Evolutionary conservation across 2,888 invertebrate species (phyloP).

Genomic region (Lepas anatifera): DNA sequence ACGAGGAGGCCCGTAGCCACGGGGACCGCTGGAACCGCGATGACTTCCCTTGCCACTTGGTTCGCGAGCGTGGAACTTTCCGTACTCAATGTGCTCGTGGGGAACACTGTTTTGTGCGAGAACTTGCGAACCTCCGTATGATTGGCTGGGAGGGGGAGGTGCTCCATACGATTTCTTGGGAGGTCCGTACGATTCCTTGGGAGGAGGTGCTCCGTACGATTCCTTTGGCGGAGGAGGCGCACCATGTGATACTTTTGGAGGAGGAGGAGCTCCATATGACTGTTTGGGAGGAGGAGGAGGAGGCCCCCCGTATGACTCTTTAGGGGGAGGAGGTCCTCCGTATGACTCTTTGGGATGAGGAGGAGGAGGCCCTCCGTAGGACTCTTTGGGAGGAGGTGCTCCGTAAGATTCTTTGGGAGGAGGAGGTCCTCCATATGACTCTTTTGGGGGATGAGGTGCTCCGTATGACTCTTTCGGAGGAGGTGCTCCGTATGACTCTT

Average conservation of each 20-base stretch:
- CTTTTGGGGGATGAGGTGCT: background rate
- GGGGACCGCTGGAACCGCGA: no score
- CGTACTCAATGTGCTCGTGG: no score
- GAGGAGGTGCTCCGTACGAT: background rate
- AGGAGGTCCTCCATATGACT: background rate
- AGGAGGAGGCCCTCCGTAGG: background rate
- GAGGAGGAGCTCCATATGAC: background rate
- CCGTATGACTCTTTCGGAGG: background rate
- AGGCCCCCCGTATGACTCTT: background rate
- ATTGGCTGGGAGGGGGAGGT: background rate
- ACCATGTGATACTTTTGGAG: background rate
- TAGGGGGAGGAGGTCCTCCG: background rate
- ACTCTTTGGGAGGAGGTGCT: background rate
- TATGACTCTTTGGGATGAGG: background rate
- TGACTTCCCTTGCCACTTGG: no score
- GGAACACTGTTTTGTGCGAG: no score
- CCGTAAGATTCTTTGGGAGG: background rate
- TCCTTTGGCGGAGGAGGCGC: background rate
- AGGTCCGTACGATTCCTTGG: background rate
- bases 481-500: background rate
- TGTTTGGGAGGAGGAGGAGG: background rate
- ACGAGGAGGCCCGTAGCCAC: no score
- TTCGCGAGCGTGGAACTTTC: no score
- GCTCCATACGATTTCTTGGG: background rate
- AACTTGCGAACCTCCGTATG: no score